Base-by-base conservation (phyloP, 2,888 invertebrate genomes). In the Pardosa pseudoannulata region DNA sequence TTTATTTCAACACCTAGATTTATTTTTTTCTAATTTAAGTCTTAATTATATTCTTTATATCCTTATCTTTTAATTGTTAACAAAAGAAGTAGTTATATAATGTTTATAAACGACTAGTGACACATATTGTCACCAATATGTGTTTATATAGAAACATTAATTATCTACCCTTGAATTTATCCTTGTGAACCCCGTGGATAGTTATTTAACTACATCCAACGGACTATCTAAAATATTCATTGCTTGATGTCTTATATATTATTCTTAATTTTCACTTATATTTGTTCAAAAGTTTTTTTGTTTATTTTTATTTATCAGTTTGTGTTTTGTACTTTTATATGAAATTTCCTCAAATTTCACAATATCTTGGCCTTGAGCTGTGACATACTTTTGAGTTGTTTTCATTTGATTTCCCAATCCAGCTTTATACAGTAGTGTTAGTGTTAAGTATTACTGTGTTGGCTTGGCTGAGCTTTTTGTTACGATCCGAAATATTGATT, bases 171-270 rank as follows among this genome's bases (percentile, higher is more conserved):
- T 85, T n/a, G 50, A 31, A 36, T 62, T 65, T 79, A 79, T 56
- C 50, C 9, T 5, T 79, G 83, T 78, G 64, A 73, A 50, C 83
- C 83, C 78, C 83, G 78, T 50, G 50, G 46, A 73, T 39, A 28
- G 36, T 7, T 7, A 9, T 36, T n/a, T n/a, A n/a, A n/a, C n/a
- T n/a, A n/a, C n/a, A n/a, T n/a, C n/a, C n/a, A n/a, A n/a, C n/a
- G n/a, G n/a, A n/a, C n/a, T n/a, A n/a, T n/a, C n/a, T n/a, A n/a
- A n/a, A n/a, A n/a, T n/a, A n/a, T n/a, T n/a, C n/a, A n/a, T n/a
- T n/a, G n/a, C n/a, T n/a, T n/a, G n/a, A n/a, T n/a, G n/a, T n/a
- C n/a, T n/a, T n/a, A n/a, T n/a, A n/a, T n/a, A n/a, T n/a, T n/a
- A n/a, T n/a, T n/a, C 36, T 36, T 36, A 36, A 36, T 7, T 36